Evolutionary conservation across 2,888 invertebrate species (phyloP), one percentile per base, ranked within the genome.

Genomic region (Girardia tigrina): DNA sequence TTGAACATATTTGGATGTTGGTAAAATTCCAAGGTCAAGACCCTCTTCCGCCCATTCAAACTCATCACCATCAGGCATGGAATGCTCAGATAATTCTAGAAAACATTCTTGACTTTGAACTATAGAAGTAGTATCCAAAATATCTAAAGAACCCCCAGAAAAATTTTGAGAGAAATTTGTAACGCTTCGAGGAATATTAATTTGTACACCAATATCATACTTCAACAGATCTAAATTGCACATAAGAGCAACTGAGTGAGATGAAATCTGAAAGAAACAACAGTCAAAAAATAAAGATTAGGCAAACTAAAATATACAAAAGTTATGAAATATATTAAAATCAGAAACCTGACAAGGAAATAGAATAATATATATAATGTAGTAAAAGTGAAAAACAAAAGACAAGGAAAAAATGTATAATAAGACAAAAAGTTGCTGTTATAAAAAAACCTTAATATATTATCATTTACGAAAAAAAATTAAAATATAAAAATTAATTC

Each of bases 31-130:
- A 4, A 56, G 56, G 23, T 56, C 56, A 4, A 56, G 56, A n/a
- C 56, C 56, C n/a, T 20, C 56, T 56, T 56, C 56, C n/a, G 56
- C 56, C 56, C 56, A 56, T 56, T 56, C 56, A 8, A 56, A n/a
- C 4, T 56, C 56, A 56, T 56, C 56, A 2, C 2, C 56, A 36
- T 36, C 36, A 36, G n/a, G 2, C 4, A 4, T 8, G 4, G 56
- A 56, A 56, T 56, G n/a, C 56, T 56, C 56, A 8, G 56, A 56
- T 36, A 36, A 36, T 36, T 36, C 36, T 36, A 36, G 16, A 16
- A 36, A 36, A 36, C 36, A 8, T 36, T 8, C 36, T 12, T 8
- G 12, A 36, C 36, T 36, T 56, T 8, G n/a, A 8, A 2, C 4
- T 8, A 56, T 6, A 56, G 23, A 20, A 56, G 4, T 2, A 56